Evolutionary conservation across 1,140 invertebrate genomes (phyloP).

Genomic region (Euschistus heros): DNA sequence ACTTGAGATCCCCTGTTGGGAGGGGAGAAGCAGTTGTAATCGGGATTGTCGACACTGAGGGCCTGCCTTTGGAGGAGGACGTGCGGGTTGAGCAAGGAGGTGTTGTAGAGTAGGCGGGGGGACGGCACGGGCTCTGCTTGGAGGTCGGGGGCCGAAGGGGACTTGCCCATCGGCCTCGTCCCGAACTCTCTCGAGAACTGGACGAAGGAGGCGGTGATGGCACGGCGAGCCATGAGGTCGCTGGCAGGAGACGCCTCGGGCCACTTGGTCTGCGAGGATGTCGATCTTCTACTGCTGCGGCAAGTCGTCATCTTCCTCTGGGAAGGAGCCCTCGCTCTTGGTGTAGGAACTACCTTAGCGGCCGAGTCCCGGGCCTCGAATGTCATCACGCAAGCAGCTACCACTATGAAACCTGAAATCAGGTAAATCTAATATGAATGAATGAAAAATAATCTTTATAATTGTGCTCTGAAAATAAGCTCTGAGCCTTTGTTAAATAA

Average conservation of each 20-base stretch:
- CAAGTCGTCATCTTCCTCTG: not conserved
- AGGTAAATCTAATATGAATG: constrained; percentile 4
- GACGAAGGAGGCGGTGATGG: constrained; percentile 56
- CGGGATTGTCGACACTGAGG: constrained; percentile 49
- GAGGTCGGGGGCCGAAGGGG: constrained; percentile 42
- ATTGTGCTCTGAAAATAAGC: no score
- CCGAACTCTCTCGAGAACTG: constrained; percentile 48
- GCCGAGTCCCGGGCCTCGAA: constrained; percentile 81
- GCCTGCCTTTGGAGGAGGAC: constrained; percentile 45
- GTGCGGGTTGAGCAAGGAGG: constrained; percentile 45
- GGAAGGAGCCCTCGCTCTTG: constrained; percentile 13
- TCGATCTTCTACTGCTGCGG: constrained; percentile 10
- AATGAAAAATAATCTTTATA: no score
- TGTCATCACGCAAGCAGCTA: constrained; percentile 89
- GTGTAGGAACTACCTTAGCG: constrained; percentile 68
- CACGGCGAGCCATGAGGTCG: constrained; percentile 35
- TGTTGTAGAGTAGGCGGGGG: constrained; percentile 42
- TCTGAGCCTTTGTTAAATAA: no score
- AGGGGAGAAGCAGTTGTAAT: constrained; percentile 32
- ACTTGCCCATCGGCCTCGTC: constrained; percentile 36
- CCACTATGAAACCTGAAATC: constrained; percentile 72
- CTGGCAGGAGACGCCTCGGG: not conserved
- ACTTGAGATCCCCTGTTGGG: constrained; percentile 33
- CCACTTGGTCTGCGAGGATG: constrained; percentile 19
- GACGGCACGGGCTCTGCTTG: constrained; percentile 26